Percentiles rank a stretch among this genome's conserved stretches.
Evolutionary conservation across 2,888 invertebrate species (phyloP).

Genomic region (Panopea generosa): DNA sequence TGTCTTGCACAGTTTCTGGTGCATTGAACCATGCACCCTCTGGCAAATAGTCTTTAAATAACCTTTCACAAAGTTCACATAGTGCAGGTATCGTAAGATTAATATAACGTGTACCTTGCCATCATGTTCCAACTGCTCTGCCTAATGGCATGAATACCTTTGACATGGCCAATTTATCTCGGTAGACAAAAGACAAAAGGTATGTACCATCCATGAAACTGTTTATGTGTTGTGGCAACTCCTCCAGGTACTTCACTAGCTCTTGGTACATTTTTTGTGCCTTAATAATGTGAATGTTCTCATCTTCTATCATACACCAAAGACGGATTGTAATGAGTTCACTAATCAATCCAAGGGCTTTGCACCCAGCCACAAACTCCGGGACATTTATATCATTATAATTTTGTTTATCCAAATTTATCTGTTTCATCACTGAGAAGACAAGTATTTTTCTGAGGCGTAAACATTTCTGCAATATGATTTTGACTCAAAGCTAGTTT

Average conservation of each 20-base stretch:
- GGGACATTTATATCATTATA: constrained; percentile 37
- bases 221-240: constrained; percentile 1
- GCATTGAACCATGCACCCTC: constrained; percentile 18
- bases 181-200: neutral
- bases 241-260: constrained; percentile 29
- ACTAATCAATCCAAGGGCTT: constrained; percentile 46
- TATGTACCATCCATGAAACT: constrained; percentile 16
- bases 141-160: neutral
- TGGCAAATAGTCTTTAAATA: constrained; percentile 32
- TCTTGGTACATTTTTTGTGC: constrained; percentile 21
- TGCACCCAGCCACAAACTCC: constrained; percentile 53
- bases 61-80: neutral
- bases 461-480: constrained; percentile 11
- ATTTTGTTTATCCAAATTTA: neutral
- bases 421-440: no score
- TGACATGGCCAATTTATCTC: neutral
- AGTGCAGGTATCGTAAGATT: constrained; percentile 30
- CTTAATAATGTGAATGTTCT: constrained; percentile 29
- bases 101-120: neutral
- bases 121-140: constrained; percentile 7
- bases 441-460: no score
- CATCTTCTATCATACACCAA: constrained; percentile 39
- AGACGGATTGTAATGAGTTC: constrained; percentile 39
- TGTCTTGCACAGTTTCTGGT: constrained; percentile 1
- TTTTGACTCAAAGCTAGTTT: constrained; percentile 26